phyloP scores from a whole-genome alignment of 2,888 invertebrate genomes.

The Mamestra brassicae region DNA sequence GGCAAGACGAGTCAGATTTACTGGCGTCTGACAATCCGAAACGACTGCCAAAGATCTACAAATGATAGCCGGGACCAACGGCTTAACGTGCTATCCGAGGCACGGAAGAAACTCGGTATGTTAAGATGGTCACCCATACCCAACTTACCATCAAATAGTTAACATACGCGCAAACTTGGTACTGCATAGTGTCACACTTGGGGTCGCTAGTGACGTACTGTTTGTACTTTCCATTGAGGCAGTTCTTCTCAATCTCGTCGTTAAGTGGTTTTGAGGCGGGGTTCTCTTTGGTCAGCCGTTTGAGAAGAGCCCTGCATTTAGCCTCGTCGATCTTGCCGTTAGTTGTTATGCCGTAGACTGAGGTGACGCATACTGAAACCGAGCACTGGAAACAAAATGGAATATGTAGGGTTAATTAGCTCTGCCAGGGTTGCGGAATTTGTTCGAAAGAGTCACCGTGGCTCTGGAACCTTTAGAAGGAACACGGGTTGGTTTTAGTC shows the following conservation, averaged over 20 bases:
- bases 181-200: constrained; percentile 9
- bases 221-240: neutral
- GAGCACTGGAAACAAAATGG: neutral
- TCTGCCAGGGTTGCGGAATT: no score
- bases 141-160: neutral
- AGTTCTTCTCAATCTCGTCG: constrained; percentile 2
- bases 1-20: no score
- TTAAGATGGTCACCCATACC: no score
- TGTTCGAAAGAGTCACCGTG: no score
- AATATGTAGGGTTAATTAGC: no score
- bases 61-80: no score
- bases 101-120: no score
- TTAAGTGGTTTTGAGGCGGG: neutral
- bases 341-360: neutral
- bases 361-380: constrained; percentile 2
- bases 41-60: no score
- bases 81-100: no score
- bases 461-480: no score
- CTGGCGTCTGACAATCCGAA: no score
- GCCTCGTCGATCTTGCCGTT: neutral
- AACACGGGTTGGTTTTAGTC: no score
- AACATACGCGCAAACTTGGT: constrained; percentile 8
- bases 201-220: neutral
- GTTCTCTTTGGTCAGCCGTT: neutral
- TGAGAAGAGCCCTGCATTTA: neutral